Conservation (phyloP, 2,888 invertebrate genomes). For the Ormia ochracea region DNA sequence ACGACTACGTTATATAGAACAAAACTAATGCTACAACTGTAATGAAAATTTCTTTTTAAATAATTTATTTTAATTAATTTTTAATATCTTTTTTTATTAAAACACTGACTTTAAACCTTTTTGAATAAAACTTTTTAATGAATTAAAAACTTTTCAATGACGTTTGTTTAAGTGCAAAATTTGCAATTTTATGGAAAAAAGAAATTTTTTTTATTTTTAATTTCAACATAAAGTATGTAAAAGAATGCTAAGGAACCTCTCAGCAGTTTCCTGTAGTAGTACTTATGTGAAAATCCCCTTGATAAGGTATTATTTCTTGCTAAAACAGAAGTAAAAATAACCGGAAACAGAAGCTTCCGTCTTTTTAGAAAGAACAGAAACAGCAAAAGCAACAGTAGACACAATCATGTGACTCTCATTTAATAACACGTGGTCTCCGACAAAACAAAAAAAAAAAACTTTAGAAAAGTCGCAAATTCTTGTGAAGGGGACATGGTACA, state of each 20-base stretch:
- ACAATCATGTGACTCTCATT: slow-evolving; percentile 11
- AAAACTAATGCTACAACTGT: no score
- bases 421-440: not conserved
- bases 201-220: not conserved
- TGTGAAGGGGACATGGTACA: not conserved
- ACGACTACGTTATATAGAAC: no score
- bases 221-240: not conserved
- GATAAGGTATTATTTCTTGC: slow-evolving; percentile 30
- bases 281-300: slow-evolving; percentile 10
- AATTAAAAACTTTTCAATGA: no score
- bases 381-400: slow-evolving; percentile 1
- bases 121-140: no score
- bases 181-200: not conserved
- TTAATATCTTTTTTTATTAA: no score
- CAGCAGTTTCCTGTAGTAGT: not conserved
- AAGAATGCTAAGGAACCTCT: not conserved
- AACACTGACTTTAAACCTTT: no score
- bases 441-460: not conserved
- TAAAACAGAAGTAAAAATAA: slow-evolving; percentile 30
- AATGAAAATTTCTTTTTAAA: no score
- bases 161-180: no score
- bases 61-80: no score
- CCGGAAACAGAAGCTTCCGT: slow-evolving; percentile 41
- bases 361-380: not conserved
- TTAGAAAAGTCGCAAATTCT: not conserved